phyloP scores from a whole-genome alignment of 2,113 vertebrate genomes.

The Menidia beryllina region DNA sequence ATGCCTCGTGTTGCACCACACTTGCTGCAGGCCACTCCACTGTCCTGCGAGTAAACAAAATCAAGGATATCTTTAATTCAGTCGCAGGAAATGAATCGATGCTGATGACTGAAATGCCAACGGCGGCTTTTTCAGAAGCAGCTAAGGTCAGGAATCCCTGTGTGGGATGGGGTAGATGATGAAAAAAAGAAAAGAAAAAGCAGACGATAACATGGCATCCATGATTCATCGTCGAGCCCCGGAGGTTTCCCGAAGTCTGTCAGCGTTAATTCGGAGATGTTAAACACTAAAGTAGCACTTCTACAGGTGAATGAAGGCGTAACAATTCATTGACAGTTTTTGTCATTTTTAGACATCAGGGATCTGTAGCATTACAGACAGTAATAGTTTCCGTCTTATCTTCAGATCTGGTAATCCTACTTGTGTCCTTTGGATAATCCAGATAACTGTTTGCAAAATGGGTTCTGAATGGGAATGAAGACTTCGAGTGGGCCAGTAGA shows the following conservation, averaged over 20 bases:
- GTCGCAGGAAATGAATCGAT: conserved; percentile 34
- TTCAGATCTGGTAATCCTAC: not conserved
- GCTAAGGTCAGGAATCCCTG: conserved; percentile 17
- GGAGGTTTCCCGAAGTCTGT: conserved; percentile 5
- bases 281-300: not conserved
- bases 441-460: not conserved
- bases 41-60: conserved; percentile 42
- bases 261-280: not conserved
- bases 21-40: conserved; percentile 22
- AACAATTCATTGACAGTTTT: not conserved
- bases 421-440: not conserved
- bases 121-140: conserved; percentile 33
- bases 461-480: too few species aligned
- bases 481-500: too few species aligned
- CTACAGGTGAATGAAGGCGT: not conserved
- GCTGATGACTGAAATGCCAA: conserved; percentile 39
- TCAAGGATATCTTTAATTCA: conserved; percentile 18
- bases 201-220: conserved; percentile 21
- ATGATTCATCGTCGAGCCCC: conserved; percentile 6
- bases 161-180: not conserved
- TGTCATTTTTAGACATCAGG: not conserved
- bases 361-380: not conserved
- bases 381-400: not conserved
- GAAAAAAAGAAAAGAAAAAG: conserved; percentile 3
- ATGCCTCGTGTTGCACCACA: conserved; percentile 45